Evolutionary conservation across 2,888 invertebrate genomes (phyloP).

Genomic region (Yponomeuta plumbellus): DNA sequence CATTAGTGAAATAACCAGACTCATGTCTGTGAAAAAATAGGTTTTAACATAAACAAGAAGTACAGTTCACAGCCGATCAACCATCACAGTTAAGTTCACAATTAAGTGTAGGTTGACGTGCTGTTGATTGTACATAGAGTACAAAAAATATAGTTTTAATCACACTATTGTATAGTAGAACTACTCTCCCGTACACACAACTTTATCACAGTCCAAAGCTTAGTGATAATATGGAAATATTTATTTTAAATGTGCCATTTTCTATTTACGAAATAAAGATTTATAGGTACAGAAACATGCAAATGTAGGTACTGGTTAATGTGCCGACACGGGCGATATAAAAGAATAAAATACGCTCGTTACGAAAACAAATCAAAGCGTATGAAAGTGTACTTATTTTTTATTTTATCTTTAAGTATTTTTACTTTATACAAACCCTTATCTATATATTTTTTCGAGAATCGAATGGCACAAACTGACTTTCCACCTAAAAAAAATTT

Average conservation of each 20-base stretch:
- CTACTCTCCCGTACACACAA: slow-evolving; percentile 19
- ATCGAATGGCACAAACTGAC: neutral
- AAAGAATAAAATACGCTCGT: neutral
- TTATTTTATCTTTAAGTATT: neutral
- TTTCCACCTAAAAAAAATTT: neutral
- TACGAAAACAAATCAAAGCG: neutral
- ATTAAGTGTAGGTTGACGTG: too few species aligned
- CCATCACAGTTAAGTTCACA: too few species aligned
- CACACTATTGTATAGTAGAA: neutral
- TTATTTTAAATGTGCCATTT: neutral
- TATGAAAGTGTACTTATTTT: neutral
- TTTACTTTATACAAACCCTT: neutral
- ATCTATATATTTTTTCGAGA: neutral
- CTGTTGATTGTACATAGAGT: slow-evolving; percentile 1
- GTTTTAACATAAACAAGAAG: neutral
- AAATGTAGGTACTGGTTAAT: neutral
- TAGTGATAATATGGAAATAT: slow-evolving; percentile 22
- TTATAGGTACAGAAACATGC: neutral
- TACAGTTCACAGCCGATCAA: too few species aligned
- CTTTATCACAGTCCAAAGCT: slow-evolving; percentile 71
- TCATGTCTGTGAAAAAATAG: neutral
- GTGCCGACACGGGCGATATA: neutral
- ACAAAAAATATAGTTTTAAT: slow-evolving; percentile 8
- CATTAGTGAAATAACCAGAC: neutral
- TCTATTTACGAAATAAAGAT: neutral